Conservation (phyloP, 92 coral and sea anemone species). For the Muricea muricata region DNA sequence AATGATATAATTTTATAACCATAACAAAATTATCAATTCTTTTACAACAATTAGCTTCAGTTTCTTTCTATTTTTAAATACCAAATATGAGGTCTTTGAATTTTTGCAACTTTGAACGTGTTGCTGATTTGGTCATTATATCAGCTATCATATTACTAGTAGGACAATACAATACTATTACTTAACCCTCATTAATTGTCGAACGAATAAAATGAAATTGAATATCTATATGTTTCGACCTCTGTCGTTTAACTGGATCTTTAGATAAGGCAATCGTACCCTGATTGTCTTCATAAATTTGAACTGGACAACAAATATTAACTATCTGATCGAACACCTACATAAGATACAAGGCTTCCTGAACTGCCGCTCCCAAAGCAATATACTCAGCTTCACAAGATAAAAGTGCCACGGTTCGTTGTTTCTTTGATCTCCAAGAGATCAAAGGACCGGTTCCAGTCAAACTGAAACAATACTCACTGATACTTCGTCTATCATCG, state of each 20-base stretch:
- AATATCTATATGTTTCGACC: slow-evolving; percentile 19
- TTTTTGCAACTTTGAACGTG: slow-evolving; percentile 17
- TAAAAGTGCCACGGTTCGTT: slow-evolving; percentile 32
- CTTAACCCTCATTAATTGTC: neutral
- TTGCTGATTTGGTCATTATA: slow-evolving; percentile 22
- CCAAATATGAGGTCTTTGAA: slow-evolving; percentile 39
- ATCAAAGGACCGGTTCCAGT: slow-evolving; percentile 13
- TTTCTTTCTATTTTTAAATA: neutral
- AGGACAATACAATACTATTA: slow-evolving; percentile 33
- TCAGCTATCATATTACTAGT: slow-evolving; percentile 35
- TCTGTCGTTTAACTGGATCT: slow-evolving; percentile 20
- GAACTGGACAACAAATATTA: slow-evolving; percentile 2
- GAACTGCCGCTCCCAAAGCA: slow-evolving; percentile 27
- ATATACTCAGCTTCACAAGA: slow-evolving; percentile 41
- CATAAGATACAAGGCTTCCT: slow-evolving; percentile 6
- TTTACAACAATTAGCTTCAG: neutral
- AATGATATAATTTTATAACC: neutral
- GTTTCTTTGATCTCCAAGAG: slow-evolving; percentile 32
- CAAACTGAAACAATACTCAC: slow-evolving; percentile 32
- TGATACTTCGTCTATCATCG: slow-evolving; percentile 22
- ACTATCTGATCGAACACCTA: neutral
- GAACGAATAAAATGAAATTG: slow-evolving; percentile 26
- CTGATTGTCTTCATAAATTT: slow-evolving; percentile 20
- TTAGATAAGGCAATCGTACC: slow-evolving; percentile 34
- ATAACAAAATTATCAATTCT: neutral